Conservation (phyloP, 2,888 invertebrate species). For the Phengaris arion region DNA sequence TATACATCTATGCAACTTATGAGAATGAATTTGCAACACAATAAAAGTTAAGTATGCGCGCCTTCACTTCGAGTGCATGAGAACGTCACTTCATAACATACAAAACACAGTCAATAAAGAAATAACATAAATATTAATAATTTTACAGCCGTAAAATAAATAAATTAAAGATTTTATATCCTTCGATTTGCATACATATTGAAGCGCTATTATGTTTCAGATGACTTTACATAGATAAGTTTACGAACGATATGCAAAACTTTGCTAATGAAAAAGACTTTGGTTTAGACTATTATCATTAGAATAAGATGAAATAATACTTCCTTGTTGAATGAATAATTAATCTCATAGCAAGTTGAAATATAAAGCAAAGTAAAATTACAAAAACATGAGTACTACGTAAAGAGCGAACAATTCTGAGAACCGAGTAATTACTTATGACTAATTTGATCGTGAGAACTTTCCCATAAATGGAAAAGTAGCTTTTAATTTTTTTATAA, state of each 20-base stretch:
- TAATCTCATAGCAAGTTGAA: neutral
- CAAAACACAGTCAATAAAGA: neutral
- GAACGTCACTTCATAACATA: neutral
- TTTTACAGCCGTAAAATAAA: neutral
- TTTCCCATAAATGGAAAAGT: neutral
- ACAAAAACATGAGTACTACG: neutral
- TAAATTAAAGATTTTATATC: neutral
- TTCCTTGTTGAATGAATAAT: neutral
- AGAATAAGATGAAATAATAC: too few species aligned
- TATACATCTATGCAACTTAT: neutral
- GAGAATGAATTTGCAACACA: neutral
- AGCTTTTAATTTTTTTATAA: too few species aligned
- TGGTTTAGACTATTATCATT: too few species aligned
- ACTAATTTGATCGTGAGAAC: neutral
- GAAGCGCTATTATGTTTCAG: neutral
- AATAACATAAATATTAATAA: neutral
- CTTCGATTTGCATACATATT: neutral
- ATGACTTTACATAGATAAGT: neutral
- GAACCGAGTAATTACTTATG: neutral
- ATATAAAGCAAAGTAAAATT: neutral
- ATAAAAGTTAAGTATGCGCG: neutral
- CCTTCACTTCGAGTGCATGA: neutral
- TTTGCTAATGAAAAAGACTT: neutral
- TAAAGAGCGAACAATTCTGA: slow-evolving; percentile 2
- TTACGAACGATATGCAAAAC: neutral